Conservation (phyloP, 2,113 vertebrate species). For the Hypanus sabinus region DNA sequence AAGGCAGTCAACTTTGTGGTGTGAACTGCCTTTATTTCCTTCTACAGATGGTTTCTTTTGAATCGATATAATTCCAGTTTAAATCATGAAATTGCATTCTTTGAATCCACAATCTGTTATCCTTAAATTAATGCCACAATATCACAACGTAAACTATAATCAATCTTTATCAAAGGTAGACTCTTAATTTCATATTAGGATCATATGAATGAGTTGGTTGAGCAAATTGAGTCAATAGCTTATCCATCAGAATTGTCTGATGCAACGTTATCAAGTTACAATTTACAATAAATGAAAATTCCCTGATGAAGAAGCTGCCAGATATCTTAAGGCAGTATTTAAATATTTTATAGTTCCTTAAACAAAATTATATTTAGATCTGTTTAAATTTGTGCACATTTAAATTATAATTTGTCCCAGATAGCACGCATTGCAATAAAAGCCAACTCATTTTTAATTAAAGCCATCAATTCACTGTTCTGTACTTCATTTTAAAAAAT, state of each 20-base stretch:
- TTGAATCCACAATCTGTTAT: neutral
- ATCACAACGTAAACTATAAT: no score
- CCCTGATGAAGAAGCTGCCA: neutral
- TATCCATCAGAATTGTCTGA: neutral
- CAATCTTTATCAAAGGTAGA: neutral
- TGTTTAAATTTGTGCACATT: neutral
- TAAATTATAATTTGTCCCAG: neutral
- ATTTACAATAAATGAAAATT: conserved; percentile 17
- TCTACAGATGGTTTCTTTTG: neutral
- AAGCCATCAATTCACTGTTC: neutral
- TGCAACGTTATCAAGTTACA: conserved; percentile 14
- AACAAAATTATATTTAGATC: neutral
- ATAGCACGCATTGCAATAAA: neutral
- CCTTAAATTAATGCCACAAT: neutral
- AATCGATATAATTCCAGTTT: neutral
- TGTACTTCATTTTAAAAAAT: neutral
- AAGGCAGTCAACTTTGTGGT: neutral
- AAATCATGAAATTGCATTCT: neutral
- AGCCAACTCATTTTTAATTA: neutral
- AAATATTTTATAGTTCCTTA: neutral
- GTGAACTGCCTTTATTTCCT: neutral
- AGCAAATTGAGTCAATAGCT: neutral
- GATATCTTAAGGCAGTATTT: neutral
- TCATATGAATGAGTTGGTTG: neutral
- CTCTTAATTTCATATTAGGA: neutral